Percentiles rank a stretch among this genome's conserved stretches.
These are phyloP conservation scores for Drosophila persimilis DNA, from an alignment of 1,140 invertebrate species.

Conservation along the genomic window DNA sequence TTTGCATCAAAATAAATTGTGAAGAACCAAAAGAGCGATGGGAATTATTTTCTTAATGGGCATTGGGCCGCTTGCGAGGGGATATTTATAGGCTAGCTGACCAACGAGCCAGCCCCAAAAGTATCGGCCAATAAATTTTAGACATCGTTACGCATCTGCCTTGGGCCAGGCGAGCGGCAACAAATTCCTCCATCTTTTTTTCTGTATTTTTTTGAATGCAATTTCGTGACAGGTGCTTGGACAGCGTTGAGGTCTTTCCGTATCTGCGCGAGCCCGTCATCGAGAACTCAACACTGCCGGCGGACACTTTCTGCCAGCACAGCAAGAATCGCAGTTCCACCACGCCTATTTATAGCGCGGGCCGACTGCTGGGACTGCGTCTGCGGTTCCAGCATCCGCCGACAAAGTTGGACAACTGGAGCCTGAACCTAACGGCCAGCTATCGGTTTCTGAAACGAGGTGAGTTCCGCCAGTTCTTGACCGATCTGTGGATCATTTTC, in stretches of 20 bases:
- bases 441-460: conserved; percentile 79
- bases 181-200: conserved; percentile 18
- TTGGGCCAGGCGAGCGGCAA: conserved; percentile 25
- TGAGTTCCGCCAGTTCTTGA: conserved; percentile 25
- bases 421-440: conserved; percentile 64
- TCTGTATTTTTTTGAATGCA: conserved; percentile 45
- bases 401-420: conserved; percentile 39
- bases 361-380: conserved; percentile 68
- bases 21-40: conserved; percentile 57
- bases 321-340: conserved; percentile 56
- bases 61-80: conserved; percentile 4
- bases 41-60: conserved; percentile 59
- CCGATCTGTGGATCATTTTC: neutral
- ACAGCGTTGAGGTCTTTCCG: conserved; percentile 81
- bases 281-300: conserved; percentile 71
- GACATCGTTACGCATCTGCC: conserved; percentile 67
- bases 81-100: conserved; percentile 63
- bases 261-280: conserved; percentile 79
- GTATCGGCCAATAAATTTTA: conserved; percentile 77
- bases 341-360: conserved; percentile 79
- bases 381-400: conserved; percentile 68
- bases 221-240: conserved; percentile 76
- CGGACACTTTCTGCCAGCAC: conserved; percentile 77
- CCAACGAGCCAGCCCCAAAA: conserved; percentile 72
- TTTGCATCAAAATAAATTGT: conserved; percentile 78